Evolutionary conservation across 2,797 vertebrate genomes (phyloP).

Genomic region (Orestias chungarensis): DNA sequence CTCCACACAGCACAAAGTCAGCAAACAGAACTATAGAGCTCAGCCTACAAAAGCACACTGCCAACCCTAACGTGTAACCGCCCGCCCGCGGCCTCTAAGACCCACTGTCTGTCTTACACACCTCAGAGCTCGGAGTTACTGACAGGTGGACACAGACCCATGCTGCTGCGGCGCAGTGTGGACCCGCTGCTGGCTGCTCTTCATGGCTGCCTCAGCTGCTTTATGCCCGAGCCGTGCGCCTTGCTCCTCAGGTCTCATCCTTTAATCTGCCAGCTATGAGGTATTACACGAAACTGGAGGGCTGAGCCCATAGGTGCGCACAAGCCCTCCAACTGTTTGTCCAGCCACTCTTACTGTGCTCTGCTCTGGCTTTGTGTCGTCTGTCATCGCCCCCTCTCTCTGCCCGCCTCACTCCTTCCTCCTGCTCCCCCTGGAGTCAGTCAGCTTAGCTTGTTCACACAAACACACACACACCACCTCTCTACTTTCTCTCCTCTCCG

Average conservation of each 20-base stretch:
- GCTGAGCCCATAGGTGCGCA: constrained; percentile 67
- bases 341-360: constrained; percentile 16
- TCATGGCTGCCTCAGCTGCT: constrained; percentile 62
- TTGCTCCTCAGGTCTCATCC: constrained; percentile 72
- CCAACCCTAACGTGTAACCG: constrained; percentile 30
- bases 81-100: constrained; percentile 16
- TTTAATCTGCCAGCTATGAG: constrained; percentile 74
- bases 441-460: constrained; percentile 49
- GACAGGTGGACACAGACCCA: constrained; percentile 65
- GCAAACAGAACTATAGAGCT: constrained; percentile 53
- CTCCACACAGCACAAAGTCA: constrained; percentile 64
- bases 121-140: constrained; percentile 53
- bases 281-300: constrained; percentile 62
- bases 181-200: constrained; percentile 58
- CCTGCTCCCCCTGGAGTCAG: constrained; percentile 48
- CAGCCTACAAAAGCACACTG: constrained; percentile 36
- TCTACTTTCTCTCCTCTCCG: constrained; percentile 21
- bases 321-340: constrained; percentile 44
- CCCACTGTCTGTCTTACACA: constrained; percentile 44
- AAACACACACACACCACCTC: constrained; percentile 2
- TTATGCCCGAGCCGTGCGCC: constrained; percentile 59
- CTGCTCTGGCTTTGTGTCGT: constrained; percentile 21
- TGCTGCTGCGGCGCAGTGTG: constrained; percentile 51
- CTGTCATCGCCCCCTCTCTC: constrained; percentile 30
- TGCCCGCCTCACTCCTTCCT: constrained; percentile 41